Percentiles rank a stretch among this genome's conserved stretches.
Evolutionary conservation across 2,888 invertebrate genomes (phyloP).

Genomic region (Cephonodes hylas): DNA sequence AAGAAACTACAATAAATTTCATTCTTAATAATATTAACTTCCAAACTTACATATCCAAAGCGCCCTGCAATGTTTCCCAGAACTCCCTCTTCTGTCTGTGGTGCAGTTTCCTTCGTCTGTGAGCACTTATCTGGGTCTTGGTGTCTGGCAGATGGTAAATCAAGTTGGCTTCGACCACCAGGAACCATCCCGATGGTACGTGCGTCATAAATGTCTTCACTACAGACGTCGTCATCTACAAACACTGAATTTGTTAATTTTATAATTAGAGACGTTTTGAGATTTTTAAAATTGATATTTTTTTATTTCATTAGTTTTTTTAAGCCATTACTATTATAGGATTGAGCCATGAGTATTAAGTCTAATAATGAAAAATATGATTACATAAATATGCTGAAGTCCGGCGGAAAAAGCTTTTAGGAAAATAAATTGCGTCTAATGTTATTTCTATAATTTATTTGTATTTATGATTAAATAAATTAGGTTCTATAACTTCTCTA

Average conservation of each 20-base stretch:
- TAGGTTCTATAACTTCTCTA: too few species aligned
- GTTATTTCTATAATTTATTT: too few species aligned
- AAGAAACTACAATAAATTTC: neutral
- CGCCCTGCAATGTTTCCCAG: conserved; percentile 65
- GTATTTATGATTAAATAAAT: too few species aligned
- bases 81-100: conserved; percentile 78
- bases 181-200: conserved; percentile 80
- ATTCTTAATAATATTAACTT: neutral
- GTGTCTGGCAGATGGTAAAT: conserved; percentile 77
- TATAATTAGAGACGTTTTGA: too few species aligned
- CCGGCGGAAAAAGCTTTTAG: too few species aligned
- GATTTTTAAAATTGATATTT: too few species aligned
- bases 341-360: too few species aligned
- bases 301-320: too few species aligned
- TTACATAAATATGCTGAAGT: too few species aligned
- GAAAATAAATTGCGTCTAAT: too few species aligned
- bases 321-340: too few species aligned
- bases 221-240: conserved; percentile 77
- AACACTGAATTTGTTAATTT: neutral
- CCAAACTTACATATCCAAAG: conserved; percentile 63
- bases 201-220: conserved; percentile 81
- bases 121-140: conserved; percentile 48
- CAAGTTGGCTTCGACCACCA: conserved; percentile 81
- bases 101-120: conserved; percentile 55
- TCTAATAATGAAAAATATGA: too few species aligned